Percentiles rank a stretch among this genome's conserved stretches.
These are phyloP conservation scores for Atherinomorus stipes DNA, from an alignment of 2,113 vertebrate genomes.

Conservation along the genomic window DNA sequence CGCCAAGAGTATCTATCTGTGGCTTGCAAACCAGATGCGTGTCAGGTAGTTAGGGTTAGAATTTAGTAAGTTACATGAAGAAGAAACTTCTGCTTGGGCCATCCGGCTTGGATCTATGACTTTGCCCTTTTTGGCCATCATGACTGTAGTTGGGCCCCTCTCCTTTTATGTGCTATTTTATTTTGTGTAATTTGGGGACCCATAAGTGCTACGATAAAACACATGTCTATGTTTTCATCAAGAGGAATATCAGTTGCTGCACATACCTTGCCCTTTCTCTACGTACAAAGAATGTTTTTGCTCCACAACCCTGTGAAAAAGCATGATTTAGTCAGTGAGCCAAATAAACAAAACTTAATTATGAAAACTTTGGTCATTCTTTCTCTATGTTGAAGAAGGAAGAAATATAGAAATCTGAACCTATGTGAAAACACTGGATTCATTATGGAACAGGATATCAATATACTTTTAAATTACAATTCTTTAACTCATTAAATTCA, in stretches of 20 bases:
- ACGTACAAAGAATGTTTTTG: constrained; percentile 24
- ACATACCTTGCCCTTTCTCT: constrained; percentile 31
- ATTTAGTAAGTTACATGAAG: no score
- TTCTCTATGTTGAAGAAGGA: not conserved
- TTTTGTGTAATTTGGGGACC: no score
- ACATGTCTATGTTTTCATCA: no score
- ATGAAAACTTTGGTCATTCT: not conserved
- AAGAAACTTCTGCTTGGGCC: no score
- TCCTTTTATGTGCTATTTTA: no score
- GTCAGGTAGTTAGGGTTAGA: no score
- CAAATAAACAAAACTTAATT: not conserved
- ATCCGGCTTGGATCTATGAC: no score
- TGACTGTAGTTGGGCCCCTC: no score
- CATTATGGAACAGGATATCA: not conserved
- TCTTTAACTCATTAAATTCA: not conserved
- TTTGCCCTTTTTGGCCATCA: no score
- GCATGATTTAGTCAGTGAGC: not conserved
- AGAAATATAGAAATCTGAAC: not conserved
- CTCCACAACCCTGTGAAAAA: constrained; percentile 48
- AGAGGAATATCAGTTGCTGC: not conserved
- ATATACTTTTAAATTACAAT: not conserved
- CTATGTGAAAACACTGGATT: not conserved
- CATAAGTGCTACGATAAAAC: no score
- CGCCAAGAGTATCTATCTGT: no score
- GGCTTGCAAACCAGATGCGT: no score